Evolutionary conservation across 2,113 vertebrate species (phyloP).

Genomic region (Ailurus styani): DNA sequence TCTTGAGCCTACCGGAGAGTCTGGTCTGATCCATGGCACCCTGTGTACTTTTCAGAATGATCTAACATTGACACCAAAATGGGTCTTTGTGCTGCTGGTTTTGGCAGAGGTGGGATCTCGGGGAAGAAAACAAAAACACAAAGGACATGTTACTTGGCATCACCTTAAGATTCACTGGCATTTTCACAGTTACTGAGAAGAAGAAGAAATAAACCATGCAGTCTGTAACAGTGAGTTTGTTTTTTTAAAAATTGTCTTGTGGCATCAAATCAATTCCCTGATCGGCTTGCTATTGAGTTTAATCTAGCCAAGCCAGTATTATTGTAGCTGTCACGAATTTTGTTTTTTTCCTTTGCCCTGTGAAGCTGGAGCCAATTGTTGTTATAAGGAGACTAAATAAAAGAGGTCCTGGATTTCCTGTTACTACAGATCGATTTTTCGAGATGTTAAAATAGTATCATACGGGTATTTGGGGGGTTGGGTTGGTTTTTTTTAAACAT

Average conservation of each 20-base stretch:
- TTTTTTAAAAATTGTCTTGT: background rate
- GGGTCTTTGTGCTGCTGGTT: background rate
- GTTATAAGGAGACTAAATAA: constrained; percentile 73
- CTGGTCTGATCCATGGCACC: background rate
- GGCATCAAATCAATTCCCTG: background rate
- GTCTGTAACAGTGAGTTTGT: background rate
- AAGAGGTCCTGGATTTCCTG: constrained; percentile 81
- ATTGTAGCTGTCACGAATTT: constrained; percentile 66
- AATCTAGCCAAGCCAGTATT: constrained; percentile 13
- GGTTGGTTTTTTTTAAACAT: constrained; percentile 13
- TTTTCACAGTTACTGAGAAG: background rate
- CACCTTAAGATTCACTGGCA: background rate
- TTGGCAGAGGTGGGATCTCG: background rate
- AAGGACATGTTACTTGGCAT: background rate
- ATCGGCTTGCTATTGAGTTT: background rate
- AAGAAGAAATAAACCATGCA: constrained; percentile 24
- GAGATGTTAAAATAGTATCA: constrained; percentile 74
- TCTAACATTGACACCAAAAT: background rate
- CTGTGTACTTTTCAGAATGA: background rate
- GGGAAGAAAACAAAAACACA: background rate
- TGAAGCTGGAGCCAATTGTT: constrained; percentile 80
- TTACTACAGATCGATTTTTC: constrained; percentile 77
- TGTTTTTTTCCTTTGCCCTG: constrained; percentile 11
- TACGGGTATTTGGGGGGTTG: background rate
- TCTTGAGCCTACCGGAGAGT: background rate